phyloP scores from a whole-genome alignment of 2,888 invertebrate species.

The Athripsodes cinereus region DNA sequence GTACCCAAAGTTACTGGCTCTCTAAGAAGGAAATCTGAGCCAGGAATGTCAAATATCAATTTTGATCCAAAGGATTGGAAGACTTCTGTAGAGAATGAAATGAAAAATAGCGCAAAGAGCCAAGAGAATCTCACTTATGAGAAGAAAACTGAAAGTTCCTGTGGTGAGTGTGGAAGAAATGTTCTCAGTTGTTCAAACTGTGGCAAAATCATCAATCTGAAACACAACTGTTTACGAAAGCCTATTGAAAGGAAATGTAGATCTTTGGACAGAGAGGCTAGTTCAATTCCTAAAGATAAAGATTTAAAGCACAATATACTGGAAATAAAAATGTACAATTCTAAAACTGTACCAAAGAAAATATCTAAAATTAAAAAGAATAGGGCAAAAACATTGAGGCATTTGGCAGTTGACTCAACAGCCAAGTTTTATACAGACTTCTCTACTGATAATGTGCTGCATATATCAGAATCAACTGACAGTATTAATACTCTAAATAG shows the following conservation, averaged over 20 bases:
- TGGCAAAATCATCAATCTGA: slow-evolving; percentile 5
- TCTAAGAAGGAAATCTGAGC: slow-evolving; percentile 69
- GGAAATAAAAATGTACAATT: slow-evolving; percentile 58
- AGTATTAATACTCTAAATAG: slow-evolving; percentile 46
- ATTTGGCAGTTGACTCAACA: slow-evolving; percentile 43
- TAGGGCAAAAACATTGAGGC: slow-evolving; percentile 50
- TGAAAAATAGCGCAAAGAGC: slow-evolving; percentile 10
- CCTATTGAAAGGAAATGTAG: slow-evolving; percentile 11
- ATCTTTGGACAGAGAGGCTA: slow-evolving; percentile 15
- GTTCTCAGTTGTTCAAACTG: slow-evolving; percentile 13
- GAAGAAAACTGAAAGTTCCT: slow-evolving; percentile 4
- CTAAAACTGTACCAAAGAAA: slow-evolving; percentile 64
- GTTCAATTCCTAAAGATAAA: slow-evolving; percentile 3
- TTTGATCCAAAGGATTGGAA: slow-evolving; percentile 37
- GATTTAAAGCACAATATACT: slow-evolving; percentile 32
- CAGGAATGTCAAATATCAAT: slow-evolving; percentile 51
- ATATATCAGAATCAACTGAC: slow-evolving; percentile 61
- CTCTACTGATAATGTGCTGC: slow-evolving; percentile 54
- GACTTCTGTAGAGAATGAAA: slow-evolving; percentile 45
- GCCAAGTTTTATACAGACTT: slow-evolving; percentile 64
- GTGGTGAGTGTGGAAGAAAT: slow-evolving; percentile 13
- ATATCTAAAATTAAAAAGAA: slow-evolving; percentile 65
- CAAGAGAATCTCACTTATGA: slow-evolving; percentile 8
- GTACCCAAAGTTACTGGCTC: slow-evolving; percentile 44
- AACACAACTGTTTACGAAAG: not conserved